Percentiles rank a stretch among this genome's conserved stretches.
Conservation (phyloP, 2,888 invertebrate genomes). For the Acleris laterana region DNA sequence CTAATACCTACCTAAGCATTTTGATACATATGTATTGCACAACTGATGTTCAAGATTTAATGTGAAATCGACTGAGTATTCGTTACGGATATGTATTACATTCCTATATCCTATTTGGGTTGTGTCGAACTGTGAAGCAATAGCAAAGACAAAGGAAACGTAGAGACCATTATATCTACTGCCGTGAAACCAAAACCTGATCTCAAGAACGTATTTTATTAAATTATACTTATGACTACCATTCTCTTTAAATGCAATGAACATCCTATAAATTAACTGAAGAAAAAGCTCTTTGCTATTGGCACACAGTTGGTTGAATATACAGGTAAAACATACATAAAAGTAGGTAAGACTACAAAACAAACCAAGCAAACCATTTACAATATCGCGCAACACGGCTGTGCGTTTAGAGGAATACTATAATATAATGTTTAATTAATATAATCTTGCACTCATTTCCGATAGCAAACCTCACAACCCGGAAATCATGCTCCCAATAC, state of each 20-base stretch:
- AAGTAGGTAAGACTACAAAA: constrained; percentile 75
- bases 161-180: constrained; percentile 56
- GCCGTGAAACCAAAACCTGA: constrained; percentile 58
- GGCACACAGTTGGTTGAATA: constrained; percentile 66
- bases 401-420: constrained; percentile 74
- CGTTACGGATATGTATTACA: constrained; percentile 81
- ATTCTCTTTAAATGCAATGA: constrained; percentile 76
- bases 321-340: constrained; percentile 72
- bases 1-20: constrained; percentile 81
- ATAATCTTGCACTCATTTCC: constrained; percentile 80
- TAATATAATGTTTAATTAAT: constrained; percentile 60
- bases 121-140: constrained; percentile 72
- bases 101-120: constrained; percentile 76
- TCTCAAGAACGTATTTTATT: constrained; percentile 52
- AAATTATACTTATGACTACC: constrained; percentile 65
- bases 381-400: constrained; percentile 76
- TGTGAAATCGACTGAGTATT: constrained; percentile 81
- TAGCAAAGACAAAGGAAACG: constrained; percentile 64
- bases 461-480: constrained; percentile 82
- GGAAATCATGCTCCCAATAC: constrained; percentile 84
- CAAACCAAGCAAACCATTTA: constrained; percentile 79
- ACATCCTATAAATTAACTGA: constrained; percentile 54
- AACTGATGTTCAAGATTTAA: constrained; percentile 74
- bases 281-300: constrained; percentile 71
- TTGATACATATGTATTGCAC: constrained; percentile 81